These are phyloP conservation scores for Zophobas morio DNA, from an alignment of 1,140 invertebrate genomes.

Conservation along the genomic window DNA sequence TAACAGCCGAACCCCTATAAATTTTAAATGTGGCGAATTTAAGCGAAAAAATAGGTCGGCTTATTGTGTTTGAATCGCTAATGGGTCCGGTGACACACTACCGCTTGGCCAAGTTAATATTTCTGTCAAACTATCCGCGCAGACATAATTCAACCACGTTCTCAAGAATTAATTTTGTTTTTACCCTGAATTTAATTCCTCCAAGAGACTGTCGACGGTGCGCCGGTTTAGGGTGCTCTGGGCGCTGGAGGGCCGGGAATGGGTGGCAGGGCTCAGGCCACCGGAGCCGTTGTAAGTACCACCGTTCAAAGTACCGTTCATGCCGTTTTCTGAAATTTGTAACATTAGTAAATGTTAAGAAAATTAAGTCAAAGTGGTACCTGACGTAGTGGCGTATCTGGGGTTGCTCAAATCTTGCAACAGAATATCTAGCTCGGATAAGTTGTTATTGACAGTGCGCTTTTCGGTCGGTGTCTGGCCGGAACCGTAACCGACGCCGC, in stretches of 20 bases:
- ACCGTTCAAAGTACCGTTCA: conserved; percentile 59
- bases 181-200: conserved; percentile 89
- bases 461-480: conserved; percentile 54
- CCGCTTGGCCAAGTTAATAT: conserved; percentile 10
- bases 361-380: conserved; percentile 39
- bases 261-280: conserved; percentile 60
- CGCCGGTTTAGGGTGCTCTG: conserved; percentile 72
- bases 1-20: not conserved
- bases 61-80: conserved; percentile 3
- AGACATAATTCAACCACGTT: conserved; percentile 57
- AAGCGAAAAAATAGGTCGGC: conserved; percentile 23
- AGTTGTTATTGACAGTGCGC: conserved; percentile 78
- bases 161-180: too few relatives aligned
- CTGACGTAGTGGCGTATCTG: conserved; percentile 63
- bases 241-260: conserved; percentile 64
- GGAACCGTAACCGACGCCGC: conserved; percentile 36
- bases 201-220: conserved; percentile 89
- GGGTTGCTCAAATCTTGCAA: conserved; percentile 87
- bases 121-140: not conserved
- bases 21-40: not conserved
- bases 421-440: conserved; percentile 92
- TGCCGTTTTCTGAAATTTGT: conserved; percentile 58
- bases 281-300: conserved; percentile 61
- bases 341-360: not conserved
- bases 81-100: conserved; percentile 15